A percentile compares a stretch with the other conserved stretches of the same genome.
Conservation (phyloP, 2,888 invertebrate species). For the Epinotia bilunana region DNA sequence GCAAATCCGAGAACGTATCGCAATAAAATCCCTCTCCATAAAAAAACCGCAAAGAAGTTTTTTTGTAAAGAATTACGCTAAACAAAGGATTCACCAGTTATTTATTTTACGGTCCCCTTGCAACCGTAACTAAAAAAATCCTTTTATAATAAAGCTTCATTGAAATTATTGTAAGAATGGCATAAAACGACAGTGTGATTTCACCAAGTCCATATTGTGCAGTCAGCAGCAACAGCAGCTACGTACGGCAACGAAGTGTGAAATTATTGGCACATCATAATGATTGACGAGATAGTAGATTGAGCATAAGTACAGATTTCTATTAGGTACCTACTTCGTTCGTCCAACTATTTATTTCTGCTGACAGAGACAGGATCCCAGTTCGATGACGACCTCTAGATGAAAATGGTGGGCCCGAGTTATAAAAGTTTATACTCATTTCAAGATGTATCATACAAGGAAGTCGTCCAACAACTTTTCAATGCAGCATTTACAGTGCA, state of each 20-base stretch:
- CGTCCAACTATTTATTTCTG: neutral
- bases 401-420: neutral
- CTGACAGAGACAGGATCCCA: neutral
- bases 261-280: too few relatives aligned
- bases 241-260: too few relatives aligned
- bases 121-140: too few relatives aligned
- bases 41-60: too few relatives aligned
- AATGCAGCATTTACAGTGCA: neutral
- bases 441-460: neutral
- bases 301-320: neutral
- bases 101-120: too few relatives aligned
- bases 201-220: neutral
- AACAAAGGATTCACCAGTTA: neutral
- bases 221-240: too few relatives aligned
- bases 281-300: too few relatives aligned
- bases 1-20: neutral
- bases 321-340: neutral
- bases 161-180: neutral
- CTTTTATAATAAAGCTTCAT: too few relatives aligned
- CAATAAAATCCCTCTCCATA: neutral
- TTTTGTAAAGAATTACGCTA: neutral
- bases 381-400: neutral
- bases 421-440: neutral
- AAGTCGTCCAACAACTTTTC: slow-evolving; percentile 1
- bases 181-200: neutral